Percentiles rank a stretch among this genome's conserved stretches.
Evolutionary conservation across 2,888 invertebrate genomes (phyloP).

Genomic region (Eupithecia tripunctaria): DNA sequence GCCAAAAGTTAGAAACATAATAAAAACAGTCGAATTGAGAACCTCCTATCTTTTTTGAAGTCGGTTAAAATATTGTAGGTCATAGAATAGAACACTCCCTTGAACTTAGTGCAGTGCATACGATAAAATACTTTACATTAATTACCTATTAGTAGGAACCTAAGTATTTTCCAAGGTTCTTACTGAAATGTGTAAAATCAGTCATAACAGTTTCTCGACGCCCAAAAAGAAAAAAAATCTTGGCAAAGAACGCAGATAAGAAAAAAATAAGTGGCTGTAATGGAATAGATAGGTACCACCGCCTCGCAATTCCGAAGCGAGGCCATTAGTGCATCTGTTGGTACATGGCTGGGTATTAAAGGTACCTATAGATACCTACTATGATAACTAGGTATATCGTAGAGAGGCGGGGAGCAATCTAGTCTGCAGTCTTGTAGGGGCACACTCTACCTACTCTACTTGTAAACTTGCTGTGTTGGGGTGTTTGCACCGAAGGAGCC

Average conservation of each 20-base stretch:
- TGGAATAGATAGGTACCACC: conserved; percentile 49
- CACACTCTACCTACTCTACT: neutral
- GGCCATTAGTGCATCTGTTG: conserved; percentile 58
- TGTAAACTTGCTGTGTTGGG: neutral
- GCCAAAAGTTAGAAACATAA: too few species aligned
- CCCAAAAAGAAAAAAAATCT: neutral
- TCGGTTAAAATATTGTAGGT: too few species aligned
- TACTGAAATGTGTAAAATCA: neutral
- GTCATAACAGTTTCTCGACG: neutral
- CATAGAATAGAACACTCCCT: too few species aligned
- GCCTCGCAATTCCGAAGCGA: conserved; percentile 58
- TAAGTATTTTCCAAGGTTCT: neutral
- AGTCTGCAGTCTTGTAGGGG: neutral
- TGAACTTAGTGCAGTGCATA: too few species aligned
- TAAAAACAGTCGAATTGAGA: too few species aligned
- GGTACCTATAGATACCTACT: conserved; percentile 1
- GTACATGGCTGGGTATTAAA: neutral
- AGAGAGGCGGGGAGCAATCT: neutral
- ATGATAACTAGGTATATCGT: neutral
- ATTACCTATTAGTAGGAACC: neutral
- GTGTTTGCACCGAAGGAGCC: neutral
- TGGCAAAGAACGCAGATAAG: conserved; percentile 20
- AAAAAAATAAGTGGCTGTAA: conserved; percentile 37
- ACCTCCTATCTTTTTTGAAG: too few species aligned
- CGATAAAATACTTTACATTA: too few species aligned